Base-by-base conservation (phyloP, 37 sponge, comb jelly and placozoan species). In the Bolinopsis microptera region DNA sequence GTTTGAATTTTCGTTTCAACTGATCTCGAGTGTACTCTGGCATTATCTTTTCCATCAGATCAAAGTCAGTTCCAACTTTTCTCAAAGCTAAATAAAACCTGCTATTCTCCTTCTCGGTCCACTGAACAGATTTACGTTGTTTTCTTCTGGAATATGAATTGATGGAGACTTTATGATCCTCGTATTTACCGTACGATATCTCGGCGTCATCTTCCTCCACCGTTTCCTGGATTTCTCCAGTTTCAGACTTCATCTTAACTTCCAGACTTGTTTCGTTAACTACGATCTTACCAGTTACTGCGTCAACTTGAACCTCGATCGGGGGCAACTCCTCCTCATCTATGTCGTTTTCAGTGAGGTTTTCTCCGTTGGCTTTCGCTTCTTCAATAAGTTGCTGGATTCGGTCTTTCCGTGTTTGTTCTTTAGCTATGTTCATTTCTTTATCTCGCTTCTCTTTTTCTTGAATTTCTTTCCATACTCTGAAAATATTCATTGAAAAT, bases 1-100 rank as follows among this genome's bases (percentile, higher is more conserved):
- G 32, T 34, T 86, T 86, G 39, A 86, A 86, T 30, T 86, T 86
- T 27, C 90, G 32, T 34, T 86, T 86, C 27, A 86, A 48, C 30
- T 86, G 90, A 41, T 86, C 90, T 3, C 90, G 41, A 8, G 48
- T 86, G 61, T 41, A 86, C 61, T 86, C 90, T 34, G 90, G 90
- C 61, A 86, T 39, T 0, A 86, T 41, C 26, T 86, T 86, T 1
- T 38, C 38, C 90, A 86, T 86, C 36, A 86, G 61, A 2, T 86
- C 90, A 34, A 86, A 86, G 31, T 86, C 90, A 40, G 90, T 86
- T 3, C 90, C 90, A n/a, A 86, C 90, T 86, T 86, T 86, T 48
- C 90, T 28, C 23, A 86, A 38, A 23, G 90, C 90, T 24, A 86
- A 38, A 41, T 86, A 86, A 86, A 86, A 86, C 28, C 90, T 40